Evolutionary conservation across 2,797 vertebrate species (phyloP), one percentile per base, ranked within the genome.

Genomic region (Sus cebifrons): DNA sequence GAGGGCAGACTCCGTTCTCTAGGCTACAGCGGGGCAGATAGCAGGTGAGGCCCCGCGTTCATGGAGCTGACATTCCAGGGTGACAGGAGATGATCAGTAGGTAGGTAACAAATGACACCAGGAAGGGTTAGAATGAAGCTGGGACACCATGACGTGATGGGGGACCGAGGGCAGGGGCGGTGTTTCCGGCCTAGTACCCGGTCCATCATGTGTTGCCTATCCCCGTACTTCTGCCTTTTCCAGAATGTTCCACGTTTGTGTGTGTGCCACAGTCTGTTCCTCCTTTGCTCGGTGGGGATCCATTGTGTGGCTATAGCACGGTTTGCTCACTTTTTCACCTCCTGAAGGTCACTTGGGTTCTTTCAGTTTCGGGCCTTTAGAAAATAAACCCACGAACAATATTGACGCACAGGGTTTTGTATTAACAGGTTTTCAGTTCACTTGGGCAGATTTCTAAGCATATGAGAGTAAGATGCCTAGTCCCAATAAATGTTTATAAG

Each of bases 391-490:
- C 67, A 29, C 25, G 40, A 52, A 90, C 17, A 68, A 77, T 14
- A 86, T 68, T 86, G 44, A 44, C 25, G 36, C 14, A 23, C 8
- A 82, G 73, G 36, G 75, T 96, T 94, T 88, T 67, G 23, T 77
- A 68, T 75, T 65, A 94, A 58, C 6, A 91, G 49, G 20, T 79
- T 85, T 97, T 89, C 75, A 71, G 6, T 88, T 94, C 29, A 84
- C 40, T 36, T 75, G 65, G 21, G 62, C 49, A 79, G 60, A 87
- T 73, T 75, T 25, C 87, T 86, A 90, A 91, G 54, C 40, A n/a
- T 70, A 15, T 70, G 77, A 79, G 44, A 81, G 40, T 64, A 89
- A 85, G 60, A 88, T 73, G 58, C 16, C 65, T 73, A 36, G 56
- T 54, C 64, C 44, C 58, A 49, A 49, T 85, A 70, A 64, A 12